phyloP scores from a whole-genome alignment of 2,113 vertebrate species.

The Apteryx mantelli region DNA sequence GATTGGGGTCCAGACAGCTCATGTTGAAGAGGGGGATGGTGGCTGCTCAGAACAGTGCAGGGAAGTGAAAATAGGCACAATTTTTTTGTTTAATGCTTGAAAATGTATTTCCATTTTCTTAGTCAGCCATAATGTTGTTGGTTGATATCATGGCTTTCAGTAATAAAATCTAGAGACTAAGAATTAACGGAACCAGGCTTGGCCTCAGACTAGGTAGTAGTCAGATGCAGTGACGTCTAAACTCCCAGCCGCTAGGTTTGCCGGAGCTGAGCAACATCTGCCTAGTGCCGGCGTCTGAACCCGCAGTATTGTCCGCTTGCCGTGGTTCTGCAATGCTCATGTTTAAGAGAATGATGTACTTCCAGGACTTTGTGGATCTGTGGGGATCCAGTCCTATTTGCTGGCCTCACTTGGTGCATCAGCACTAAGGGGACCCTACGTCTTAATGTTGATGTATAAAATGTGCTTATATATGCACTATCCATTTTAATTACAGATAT shows the following conservation, averaged over 20 bases:
- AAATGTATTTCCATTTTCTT: background rate
- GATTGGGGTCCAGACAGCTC: background rate
- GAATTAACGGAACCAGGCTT: background rate
- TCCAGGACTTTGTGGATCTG: background rate
- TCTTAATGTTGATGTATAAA: background rate
- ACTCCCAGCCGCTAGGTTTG: background rate
- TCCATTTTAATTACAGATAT: background rate
- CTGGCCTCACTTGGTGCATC: background rate
- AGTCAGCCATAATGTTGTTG: background rate
- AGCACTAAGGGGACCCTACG: background rate
- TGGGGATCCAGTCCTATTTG: background rate
- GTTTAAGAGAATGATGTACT: background rate
- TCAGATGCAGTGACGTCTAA: background rate
- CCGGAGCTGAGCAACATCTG: background rate
- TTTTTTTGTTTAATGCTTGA: background rate
- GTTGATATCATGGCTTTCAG: background rate
- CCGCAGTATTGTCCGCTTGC: accelerated
- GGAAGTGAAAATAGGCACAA: background rate
- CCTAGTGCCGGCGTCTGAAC: background rate
- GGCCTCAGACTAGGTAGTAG: background rate
- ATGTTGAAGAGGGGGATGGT: background rate
- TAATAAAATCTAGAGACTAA: background rate
- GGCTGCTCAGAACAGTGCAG: background rate
- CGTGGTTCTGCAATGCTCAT: too few relatives aligned
- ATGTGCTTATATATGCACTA: background rate